Conservation (phyloP, 2,797 vertebrate species). For the Gymnoscopelus braueri region DNA sequence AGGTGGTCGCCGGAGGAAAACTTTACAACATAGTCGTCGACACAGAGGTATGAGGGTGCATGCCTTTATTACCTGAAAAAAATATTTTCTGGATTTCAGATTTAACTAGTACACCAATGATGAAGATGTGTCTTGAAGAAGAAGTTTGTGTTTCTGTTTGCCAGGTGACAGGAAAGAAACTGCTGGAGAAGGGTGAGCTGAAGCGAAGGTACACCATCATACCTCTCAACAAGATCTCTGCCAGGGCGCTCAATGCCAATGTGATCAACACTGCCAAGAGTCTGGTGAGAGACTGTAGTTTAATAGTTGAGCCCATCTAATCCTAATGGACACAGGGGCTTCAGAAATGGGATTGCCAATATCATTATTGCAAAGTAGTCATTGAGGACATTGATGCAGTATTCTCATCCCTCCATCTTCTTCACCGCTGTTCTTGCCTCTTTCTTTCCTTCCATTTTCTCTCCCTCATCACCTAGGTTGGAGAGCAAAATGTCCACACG, state of each 20-base stretch:
- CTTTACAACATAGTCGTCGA: conserved; percentile 95
- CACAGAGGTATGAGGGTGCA: conserved; percentile 87
- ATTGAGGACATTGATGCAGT: not conserved
- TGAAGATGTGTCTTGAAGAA: too few relatives aligned
- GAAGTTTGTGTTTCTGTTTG: not conserved
- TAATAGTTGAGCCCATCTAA: not conserved
- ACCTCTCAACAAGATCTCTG: conserved; percentile 95
- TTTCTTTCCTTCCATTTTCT: not conserved
- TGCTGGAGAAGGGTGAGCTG: conserved; percentile 93
- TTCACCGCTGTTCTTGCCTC: not conserved
- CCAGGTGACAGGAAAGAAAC: conserved; percentile 93
- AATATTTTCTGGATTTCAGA: too few relatives aligned
- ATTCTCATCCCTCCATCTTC: not conserved
- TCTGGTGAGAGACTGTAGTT: conserved; percentile 56
- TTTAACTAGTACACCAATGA: not conserved
- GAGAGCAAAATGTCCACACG: conserved; percentile 82
- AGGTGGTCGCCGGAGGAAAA: conserved; percentile 91
- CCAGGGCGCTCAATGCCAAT: conserved; percentile 79
- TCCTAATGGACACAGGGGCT: not conserved
- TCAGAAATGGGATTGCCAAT: not conserved
- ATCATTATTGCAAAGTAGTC: not conserved
- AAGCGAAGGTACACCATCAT: conserved; percentile 93
- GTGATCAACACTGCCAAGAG: conserved; percentile 84
- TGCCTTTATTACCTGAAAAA: not conserved
- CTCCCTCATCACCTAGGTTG: conserved; percentile 78